Percentiles rank a stretch among this genome's conserved stretches.
These are phyloP conservation scores for Neoscelio sp. DNA, from an alignment of 2,888 invertebrate species.

Conservation along the genomic window DNA sequence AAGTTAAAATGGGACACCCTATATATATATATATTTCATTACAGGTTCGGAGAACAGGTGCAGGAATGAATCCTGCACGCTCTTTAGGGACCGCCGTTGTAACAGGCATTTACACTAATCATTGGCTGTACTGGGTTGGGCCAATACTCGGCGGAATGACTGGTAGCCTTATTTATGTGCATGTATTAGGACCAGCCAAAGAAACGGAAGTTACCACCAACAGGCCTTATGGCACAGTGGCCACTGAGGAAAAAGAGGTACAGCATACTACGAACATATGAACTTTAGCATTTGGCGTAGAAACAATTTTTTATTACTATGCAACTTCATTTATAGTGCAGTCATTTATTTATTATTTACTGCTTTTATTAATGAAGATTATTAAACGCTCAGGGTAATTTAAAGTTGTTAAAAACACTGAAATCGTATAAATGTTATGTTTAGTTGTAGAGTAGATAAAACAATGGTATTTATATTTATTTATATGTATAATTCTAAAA, in stretches of 20 bases:
- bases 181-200: conserved; percentile 82
- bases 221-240: conserved; percentile 81
- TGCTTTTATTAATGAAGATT: too few species aligned
- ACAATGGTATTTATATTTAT: too few species aligned
- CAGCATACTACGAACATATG: conserved; percentile 62
- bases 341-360: too few species aligned
- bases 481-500: too few species aligned
- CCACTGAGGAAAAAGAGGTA: conserved; percentile 83
- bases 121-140: conserved; percentile 97
- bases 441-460: too few species aligned
- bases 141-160: conserved; percentile 92
- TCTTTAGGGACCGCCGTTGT: conserved; percentile 94
- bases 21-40: conserved; percentile 63
- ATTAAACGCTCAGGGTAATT: too few species aligned
- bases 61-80: conserved; percentile 97
- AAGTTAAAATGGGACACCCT: too few species aligned
- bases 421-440: too few species aligned
- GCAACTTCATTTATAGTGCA: too few species aligned
- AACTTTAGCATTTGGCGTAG: conserved; percentile 4
- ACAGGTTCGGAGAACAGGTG: conserved; percentile 88
- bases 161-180: conserved; percentile 90
- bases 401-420: too few species aligned
- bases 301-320: too few species aligned
- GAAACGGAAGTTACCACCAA: conserved; percentile 75
- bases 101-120: conserved; percentile 89